Evolutionary conservation across 30 jellyfish, hydroid and myxozoan genomes (phyloP).

Genomic region (Cassiopea xamachana): DNA sequence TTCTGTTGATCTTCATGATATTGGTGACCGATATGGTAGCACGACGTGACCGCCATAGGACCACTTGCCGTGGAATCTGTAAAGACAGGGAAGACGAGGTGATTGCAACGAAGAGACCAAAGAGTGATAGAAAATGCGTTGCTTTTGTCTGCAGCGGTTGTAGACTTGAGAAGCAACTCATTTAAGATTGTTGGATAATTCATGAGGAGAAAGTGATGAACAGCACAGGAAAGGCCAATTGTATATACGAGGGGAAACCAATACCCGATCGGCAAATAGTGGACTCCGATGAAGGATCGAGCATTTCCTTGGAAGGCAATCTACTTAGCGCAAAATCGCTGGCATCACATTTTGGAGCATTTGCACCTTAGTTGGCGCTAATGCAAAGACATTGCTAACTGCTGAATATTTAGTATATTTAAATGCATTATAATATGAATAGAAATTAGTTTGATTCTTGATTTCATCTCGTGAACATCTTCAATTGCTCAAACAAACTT

Average conservation of each 20-base stretch:
- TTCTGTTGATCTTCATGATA: not conserved
- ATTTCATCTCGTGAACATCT: no score
- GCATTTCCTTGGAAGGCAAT: not conserved
- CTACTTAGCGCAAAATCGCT: not conserved
- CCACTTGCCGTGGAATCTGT: not conserved
- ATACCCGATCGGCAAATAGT: not conserved
- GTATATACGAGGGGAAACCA: not conserved
- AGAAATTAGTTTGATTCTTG: no score
- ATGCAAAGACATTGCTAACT: no score
- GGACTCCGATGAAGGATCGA: not conserved
- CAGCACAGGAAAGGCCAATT: not conserved
- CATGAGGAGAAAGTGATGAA: not conserved
- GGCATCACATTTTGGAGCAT: no score
- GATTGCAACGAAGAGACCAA: not conserved
- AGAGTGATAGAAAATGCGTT: not conserved
- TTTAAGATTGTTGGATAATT: not conserved
- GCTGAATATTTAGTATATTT: no score
- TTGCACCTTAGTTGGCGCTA: no score
- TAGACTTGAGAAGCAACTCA: not conserved
- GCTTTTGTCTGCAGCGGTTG: not conserved
- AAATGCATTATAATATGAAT: no score
- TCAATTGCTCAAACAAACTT: no score
- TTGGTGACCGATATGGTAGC: not conserved
- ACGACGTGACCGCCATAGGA: not conserved
- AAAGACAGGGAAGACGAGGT: not conserved